Evolutionary conservation across 30 jellyfish, hydroid and myxozoan species (phyloP).

Genomic region (Turritopsis rubra): DNA sequence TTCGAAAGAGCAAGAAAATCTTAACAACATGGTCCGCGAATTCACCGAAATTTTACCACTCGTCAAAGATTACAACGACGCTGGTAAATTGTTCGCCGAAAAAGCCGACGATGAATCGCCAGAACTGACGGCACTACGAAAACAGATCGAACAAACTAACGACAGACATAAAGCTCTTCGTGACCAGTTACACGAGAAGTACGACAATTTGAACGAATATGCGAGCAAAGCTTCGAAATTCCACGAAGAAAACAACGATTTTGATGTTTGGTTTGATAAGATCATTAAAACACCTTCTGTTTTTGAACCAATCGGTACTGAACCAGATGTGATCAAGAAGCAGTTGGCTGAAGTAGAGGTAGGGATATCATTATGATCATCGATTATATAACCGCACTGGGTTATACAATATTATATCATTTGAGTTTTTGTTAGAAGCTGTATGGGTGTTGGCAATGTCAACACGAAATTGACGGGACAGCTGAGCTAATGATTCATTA

Average conservation of each 20-base stretch:
- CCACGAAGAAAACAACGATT: slow-evolving; percentile 36
- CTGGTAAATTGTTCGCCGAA: slow-evolving; percentile 54
- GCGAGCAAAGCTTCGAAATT: slow-evolving; percentile 28
- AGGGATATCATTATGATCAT: neutral
- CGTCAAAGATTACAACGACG: slow-evolving; percentile 30
- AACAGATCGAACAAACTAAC: slow-evolving; percentile 31
- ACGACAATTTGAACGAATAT: slow-evolving; percentile 48
- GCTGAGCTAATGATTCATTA: neutral
- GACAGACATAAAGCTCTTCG: slow-evolving; percentile 35
- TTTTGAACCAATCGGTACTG: slow-evolving; percentile 55
- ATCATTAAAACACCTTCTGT: slow-evolving; percentile 48
- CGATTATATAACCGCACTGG: neutral
- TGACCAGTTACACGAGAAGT: slow-evolving; percentile 38
- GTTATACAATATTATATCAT: too few relatives aligned
- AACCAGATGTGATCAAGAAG: slow-evolving; percentile 41
- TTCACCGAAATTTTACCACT: slow-evolving; percentile 50
- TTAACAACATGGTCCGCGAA: slow-evolving; percentile 43
- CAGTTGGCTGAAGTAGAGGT: slow-evolving; percentile 64
- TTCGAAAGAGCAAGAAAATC: slow-evolving; percentile 49
- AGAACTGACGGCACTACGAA: slow-evolving; percentile 31
- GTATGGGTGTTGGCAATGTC: too few relatives aligned
- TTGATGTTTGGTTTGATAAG: slow-evolving; percentile 44
- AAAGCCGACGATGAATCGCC: slow-evolving; percentile 47
- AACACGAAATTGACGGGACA: neutral
- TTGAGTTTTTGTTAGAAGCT: too few relatives aligned